Conservation (phyloP, 2,888 invertebrate genomes). For the Ormyrus rosae region DNA sequence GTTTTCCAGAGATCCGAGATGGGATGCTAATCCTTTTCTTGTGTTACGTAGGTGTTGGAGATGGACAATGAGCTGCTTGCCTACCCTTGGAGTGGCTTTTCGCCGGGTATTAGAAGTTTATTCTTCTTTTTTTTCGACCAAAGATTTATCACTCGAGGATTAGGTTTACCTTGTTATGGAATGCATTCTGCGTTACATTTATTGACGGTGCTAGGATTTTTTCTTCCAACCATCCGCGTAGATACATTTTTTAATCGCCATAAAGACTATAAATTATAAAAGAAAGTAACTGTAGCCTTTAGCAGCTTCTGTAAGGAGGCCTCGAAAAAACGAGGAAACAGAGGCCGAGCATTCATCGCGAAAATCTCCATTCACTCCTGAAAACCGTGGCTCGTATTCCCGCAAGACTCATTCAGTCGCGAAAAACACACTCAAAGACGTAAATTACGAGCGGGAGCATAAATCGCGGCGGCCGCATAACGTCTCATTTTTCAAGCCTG, state of each 20-base stretch:
- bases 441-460: slow-evolving; percentile 44
- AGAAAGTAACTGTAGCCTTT: background rate
- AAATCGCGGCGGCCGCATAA: slow-evolving; percentile 24
- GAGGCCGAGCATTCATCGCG: background rate
- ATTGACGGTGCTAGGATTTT: no score
- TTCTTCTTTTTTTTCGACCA: background rate
- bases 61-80: slow-evolving; percentile 29
- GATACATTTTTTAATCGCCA: background rate
- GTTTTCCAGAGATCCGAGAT: slow-evolving; percentile 11
- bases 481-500: slow-evolving; percentile 16
- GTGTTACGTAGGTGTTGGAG: slow-evolving; percentile 35
- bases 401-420: slow-evolving; percentile 12
- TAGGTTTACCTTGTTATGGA: background rate
- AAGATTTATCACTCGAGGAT: background rate
- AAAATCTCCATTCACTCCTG: slow-evolving; percentile 1
- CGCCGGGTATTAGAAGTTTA: background rate
- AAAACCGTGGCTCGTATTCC: slow-evolving; percentile 29
- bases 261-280: background rate
- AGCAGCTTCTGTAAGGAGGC: background rate
- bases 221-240: background rate
- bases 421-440: slow-evolving; percentile 21
- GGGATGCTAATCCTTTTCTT: slow-evolving; percentile 41
- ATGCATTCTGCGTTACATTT: no score
- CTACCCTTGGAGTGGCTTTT: background rate
- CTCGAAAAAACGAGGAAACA: background rate